A percentile compares a stretch with the other conserved stretches of the same genome.
phyloP scores from a whole-genome alignment of 2,113 vertebrate genomes.

The Leuciscus idus region DNA sequence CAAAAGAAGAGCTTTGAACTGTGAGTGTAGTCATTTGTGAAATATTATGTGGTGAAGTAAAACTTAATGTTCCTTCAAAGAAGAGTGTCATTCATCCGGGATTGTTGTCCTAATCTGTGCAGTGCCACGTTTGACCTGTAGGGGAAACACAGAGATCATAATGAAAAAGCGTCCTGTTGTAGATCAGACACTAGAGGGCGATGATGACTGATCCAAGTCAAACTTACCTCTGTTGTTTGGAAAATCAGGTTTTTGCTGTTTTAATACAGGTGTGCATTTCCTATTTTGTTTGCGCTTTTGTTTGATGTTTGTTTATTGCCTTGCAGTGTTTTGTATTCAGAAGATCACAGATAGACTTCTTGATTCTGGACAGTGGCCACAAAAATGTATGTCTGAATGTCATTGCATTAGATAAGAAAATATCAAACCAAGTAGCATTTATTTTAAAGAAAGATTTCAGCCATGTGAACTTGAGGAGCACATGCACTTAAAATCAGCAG shows the following conservation, averaged over 20 bases:
- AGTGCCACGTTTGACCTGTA: not conserved
- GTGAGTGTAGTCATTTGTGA: not conserved
- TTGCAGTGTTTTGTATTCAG: not conserved
- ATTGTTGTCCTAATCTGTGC: not conserved
- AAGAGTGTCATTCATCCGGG: not conserved
- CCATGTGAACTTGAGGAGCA: too few relatives aligned
- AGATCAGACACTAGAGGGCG: slow-evolving; percentile 37
- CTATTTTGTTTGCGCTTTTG: not conserved
- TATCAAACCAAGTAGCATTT: not conserved
- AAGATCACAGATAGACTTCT: not conserved
- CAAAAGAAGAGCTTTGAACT: too few relatives aligned
- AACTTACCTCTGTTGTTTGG: not conserved
- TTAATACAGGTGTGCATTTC: not conserved
- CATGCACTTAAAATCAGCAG: not conserved
- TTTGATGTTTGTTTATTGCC: slow-evolving; percentile 5
- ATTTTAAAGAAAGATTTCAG: not conserved
- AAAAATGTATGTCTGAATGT: not conserved
- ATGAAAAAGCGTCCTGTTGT: not conserved
- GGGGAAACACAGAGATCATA: slow-evolving; percentile 1
- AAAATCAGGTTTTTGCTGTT: not conserved
- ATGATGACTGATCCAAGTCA: not conserved
- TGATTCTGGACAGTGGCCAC: not conserved
- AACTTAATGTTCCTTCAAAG: not conserved
- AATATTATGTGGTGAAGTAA: not conserved
- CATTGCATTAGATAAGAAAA: not conserved